phyloP scores from a whole-genome alignment of 2,113 vertebrate genomes.

The Psephotus haematonotus region DNA sequence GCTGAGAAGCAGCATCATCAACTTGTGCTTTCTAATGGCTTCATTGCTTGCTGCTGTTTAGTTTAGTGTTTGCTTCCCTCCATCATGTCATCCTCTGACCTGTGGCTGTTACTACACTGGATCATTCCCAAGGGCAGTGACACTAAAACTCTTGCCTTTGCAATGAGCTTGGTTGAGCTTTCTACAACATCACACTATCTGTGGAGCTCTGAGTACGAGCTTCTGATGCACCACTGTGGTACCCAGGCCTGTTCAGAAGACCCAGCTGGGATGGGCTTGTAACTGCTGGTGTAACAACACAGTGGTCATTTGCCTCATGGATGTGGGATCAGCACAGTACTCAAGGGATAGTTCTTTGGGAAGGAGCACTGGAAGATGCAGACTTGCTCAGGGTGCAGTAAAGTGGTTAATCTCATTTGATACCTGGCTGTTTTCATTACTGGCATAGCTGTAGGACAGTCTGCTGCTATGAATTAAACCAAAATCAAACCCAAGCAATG shows the following conservation, averaged over 20 bases:
- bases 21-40: not conserved
- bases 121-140: not conserved
- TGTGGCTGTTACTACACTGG: too few relatives aligned
- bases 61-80: not conserved
- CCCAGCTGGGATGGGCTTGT: not conserved
- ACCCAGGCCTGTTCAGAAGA: too few relatives aligned
- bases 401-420: not conserved
- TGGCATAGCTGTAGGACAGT: not conserved
- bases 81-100: rapidly evolving
- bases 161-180: not conserved
- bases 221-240: not conserved
- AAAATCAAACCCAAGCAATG: not conserved
- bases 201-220: too few relatives aligned
- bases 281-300: not conserved
- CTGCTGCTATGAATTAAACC: not conserved
- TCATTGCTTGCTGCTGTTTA: not conserved
- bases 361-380: not conserved
- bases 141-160: not conserved
- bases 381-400: not conserved
- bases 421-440: rapidly evolving
- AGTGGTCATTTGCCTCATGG: not conserved
- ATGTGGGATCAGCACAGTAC: not conserved
- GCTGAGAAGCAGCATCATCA: not conserved
- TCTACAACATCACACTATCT: not conserved
- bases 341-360: not conserved